A percentile compares a stretch with the other conserved stretches of the same genome.
phyloP scores from a whole-genome alignment of 2,113 vertebrate species.

The Excalfactoria chinensis region DNA sequence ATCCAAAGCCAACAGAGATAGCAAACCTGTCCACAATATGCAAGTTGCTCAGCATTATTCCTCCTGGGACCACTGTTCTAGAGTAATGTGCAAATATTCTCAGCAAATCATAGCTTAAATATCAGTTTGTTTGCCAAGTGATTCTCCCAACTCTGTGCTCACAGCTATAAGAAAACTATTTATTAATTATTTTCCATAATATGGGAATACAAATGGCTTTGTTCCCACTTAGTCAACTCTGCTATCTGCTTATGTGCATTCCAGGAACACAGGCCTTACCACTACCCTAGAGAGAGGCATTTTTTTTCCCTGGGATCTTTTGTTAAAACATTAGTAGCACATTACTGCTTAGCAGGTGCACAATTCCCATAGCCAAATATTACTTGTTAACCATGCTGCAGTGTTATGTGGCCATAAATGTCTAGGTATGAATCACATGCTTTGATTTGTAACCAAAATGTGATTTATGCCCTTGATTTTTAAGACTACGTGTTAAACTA shows the following conservation, averaged over 20 bases:
- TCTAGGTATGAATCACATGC: conserved; percentile 59
- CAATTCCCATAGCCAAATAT: conserved; percentile 39
- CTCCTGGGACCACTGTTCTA: not conserved
- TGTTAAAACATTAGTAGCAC: conserved; percentile 54
- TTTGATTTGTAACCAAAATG: conserved; percentile 56
- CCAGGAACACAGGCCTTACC: conserved; percentile 13
- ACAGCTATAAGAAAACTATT: conserved; percentile 50
- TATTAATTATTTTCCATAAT: conserved; percentile 72
- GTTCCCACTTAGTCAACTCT: conserved; percentile 45
- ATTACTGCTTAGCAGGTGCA: conserved; percentile 59
- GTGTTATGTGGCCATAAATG: conserved; percentile 53
- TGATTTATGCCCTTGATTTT: conserved; percentile 35
- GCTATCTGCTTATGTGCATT: conserved; percentile 6
- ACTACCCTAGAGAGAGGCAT: conserved; percentile 4
- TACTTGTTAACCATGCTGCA: conserved; percentile 32
- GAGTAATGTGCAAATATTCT: conserved; percentile 31
- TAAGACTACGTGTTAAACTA: conserved; percentile 8
- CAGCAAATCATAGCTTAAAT: conserved; percentile 52
- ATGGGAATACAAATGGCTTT: conserved; percentile 52
- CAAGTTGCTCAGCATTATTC: conserved; percentile 4
- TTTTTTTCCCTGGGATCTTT: conserved; percentile 27
- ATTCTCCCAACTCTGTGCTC: conserved; percentile 23
- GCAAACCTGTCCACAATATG: not conserved
- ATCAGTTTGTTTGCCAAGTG: conserved; percentile 37
- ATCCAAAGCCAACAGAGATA: not conserved